phyloP scores from a whole-genome alignment of 2,113 vertebrate genomes.

The Orcinus orca region DNA sequence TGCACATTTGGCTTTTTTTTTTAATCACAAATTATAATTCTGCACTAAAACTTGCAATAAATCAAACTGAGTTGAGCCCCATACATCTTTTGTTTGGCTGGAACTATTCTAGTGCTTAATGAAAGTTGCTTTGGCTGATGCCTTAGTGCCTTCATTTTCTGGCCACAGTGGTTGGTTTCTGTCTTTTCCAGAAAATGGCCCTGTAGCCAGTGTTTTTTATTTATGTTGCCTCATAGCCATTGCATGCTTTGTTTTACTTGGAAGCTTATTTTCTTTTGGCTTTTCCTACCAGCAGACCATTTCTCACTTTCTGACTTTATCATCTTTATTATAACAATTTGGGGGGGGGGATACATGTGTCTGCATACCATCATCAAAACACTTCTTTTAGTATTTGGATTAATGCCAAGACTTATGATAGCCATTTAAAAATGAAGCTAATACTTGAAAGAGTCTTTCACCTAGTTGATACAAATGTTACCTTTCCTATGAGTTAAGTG shows the following conservation, averaged over 20 bases:
- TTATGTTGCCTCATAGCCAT: constrained; percentile 69
- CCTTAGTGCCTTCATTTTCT: constrained; percentile 31
- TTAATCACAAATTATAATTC: constrained; percentile 64
- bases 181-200: constrained; percentile 75
- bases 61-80: constrained; percentile 43
- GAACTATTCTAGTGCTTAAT: constrained; percentile 36
- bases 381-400: constrained; percentile 56
- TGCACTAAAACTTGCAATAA: constrained; percentile 55
- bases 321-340: constrained; percentile 72
- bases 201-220: constrained; percentile 67
- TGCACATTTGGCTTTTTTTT: constrained; percentile 68
- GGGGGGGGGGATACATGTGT: constrained; percentile 59
- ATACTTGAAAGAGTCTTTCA: constrained; percentile 33
- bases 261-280: constrained; percentile 74
- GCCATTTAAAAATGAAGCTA: constrained; percentile 49
- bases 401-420: constrained; percentile 42
- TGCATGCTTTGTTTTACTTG: constrained; percentile 68
- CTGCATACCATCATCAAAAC: constrained; percentile 59
- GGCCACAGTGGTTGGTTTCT: constrained; percentile 45
- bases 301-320: constrained; percentile 71
- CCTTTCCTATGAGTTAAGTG: neutral
- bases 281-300: constrained; percentile 71
- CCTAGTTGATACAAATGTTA: neutral
- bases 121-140: constrained; percentile 52
- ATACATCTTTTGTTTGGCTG: constrained; percentile 62